These are phyloP conservation scores for Piprites chloris DNA, from an alignment of 2,113 vertebrate genomes.

Conservation along the genomic window DNA sequence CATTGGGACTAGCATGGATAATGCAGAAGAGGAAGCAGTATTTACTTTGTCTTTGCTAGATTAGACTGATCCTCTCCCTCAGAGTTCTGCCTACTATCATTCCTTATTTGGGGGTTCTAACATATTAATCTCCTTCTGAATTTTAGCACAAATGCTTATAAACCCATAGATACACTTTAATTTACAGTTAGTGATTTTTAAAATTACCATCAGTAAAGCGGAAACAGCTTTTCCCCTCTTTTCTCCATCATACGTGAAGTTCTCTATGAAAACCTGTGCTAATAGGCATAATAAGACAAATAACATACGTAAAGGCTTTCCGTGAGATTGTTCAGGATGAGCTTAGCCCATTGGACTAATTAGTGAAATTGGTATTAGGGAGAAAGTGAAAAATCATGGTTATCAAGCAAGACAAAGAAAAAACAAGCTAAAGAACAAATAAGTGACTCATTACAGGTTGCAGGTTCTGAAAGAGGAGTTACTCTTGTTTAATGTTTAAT, in stretches of 20 bases:
- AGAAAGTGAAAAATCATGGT: background rate
- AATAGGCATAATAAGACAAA: background rate
- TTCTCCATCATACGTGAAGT: background rate
- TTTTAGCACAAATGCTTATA: background rate
- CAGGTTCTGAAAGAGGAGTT: background rate
- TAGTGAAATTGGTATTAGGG: background rate
- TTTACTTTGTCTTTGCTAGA: background rate
- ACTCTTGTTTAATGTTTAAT: background rate
- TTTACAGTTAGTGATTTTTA: background rate
- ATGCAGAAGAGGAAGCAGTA: background rate
- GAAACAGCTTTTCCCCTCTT: background rate
- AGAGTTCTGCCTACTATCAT: background rate
- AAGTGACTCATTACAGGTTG: background rate
- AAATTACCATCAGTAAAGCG: background rate
- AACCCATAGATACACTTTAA: background rate
- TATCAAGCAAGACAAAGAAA: background rate
- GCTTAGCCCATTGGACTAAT: background rate
- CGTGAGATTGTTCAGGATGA: background rate
- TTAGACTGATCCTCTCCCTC: background rate
- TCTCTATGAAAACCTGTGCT: background rate
- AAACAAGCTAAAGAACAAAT: background rate
- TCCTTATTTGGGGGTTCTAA: background rate
- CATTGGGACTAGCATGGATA: background rate
- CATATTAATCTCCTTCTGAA: background rate
- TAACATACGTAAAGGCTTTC: background rate